Conservation (phyloP, 2,113 vertebrate genomes). For the Columba janthina region DNA sequence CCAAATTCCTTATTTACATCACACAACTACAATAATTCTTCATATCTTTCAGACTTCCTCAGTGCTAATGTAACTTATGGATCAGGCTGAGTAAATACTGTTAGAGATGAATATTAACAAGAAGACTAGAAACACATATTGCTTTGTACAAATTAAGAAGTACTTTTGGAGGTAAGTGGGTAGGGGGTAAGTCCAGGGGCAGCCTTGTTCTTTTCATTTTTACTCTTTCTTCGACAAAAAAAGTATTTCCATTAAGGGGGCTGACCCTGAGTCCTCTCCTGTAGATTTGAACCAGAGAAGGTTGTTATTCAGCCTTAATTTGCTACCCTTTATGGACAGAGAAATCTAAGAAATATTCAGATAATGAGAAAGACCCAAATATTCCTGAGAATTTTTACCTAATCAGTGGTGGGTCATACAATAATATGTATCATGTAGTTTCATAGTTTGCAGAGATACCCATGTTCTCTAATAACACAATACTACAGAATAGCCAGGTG, state of each 20-base stretch:
- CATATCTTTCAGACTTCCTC: not conserved
- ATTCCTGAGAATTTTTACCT: not conserved
- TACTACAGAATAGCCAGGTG: not conserved
- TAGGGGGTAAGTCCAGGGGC: not conserved
- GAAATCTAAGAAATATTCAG: not conserved
- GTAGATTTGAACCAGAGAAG: not conserved
- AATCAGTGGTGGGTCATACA: not conserved
- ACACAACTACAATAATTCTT: not conserved
- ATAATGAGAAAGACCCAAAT: slow-evolving; percentile 19
- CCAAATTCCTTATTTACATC: not conserved
- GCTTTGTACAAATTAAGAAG: not conserved
- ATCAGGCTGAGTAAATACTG: not conserved
- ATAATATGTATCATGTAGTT: not conserved
- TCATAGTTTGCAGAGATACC: too few relatives aligned
- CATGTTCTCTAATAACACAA: slow-evolving; percentile 19
- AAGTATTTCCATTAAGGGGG: not conserved
- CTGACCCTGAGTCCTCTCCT: not conserved
- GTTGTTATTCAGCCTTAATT: not conserved
- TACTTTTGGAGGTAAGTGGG: not conserved
- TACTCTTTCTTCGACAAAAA: not conserved
- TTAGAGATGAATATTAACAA: not conserved
- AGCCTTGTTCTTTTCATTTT: not conserved
- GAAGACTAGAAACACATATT: fast-evolving
- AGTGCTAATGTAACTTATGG: fast-evolving
- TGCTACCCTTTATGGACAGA: not conserved